Conservation (phyloP, 2,797 vertebrate genomes). For the Gymnocypris eckloni region DNA sequence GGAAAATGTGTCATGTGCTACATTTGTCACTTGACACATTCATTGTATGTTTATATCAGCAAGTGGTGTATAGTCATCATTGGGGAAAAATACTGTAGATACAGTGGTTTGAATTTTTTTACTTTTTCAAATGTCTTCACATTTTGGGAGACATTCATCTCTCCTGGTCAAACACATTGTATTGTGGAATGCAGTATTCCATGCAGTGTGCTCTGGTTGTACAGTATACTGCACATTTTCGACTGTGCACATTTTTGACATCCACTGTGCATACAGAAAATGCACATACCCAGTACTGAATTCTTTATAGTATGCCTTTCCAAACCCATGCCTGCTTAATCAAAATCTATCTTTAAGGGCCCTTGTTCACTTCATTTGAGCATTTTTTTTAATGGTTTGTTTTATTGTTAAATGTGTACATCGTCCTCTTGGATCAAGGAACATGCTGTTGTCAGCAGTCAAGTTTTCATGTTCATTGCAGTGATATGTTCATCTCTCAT, state of each 20-base stretch:
- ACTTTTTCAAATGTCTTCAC: neutral
- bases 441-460: neutral
- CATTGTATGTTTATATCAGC: neutral
- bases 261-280: neutral
- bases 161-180: neutral
- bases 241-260: too few relatives aligned
- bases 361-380: neutral
- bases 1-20: neutral
- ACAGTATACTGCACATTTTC: neutral
- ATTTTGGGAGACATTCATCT: neutral
- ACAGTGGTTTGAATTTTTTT: neutral
- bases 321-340: neutral
- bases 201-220: too few relatives aligned
- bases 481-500: slow-evolving; percentile 1
- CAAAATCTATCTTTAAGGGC: neutral
- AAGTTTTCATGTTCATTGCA: neutral
- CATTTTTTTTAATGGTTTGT: neutral
- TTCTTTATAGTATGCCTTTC: neutral
- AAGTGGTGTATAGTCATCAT: neutral
- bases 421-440: neutral
- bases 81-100: neutral
- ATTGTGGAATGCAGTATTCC: neutral
- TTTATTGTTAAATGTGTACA: neutral
- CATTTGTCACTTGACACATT: neutral
- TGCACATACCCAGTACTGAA: neutral